These are phyloP conservation scores for Caprella mutica DNA, from an alignment of 2,888 invertebrate species.

Conservation along the genomic window DNA sequence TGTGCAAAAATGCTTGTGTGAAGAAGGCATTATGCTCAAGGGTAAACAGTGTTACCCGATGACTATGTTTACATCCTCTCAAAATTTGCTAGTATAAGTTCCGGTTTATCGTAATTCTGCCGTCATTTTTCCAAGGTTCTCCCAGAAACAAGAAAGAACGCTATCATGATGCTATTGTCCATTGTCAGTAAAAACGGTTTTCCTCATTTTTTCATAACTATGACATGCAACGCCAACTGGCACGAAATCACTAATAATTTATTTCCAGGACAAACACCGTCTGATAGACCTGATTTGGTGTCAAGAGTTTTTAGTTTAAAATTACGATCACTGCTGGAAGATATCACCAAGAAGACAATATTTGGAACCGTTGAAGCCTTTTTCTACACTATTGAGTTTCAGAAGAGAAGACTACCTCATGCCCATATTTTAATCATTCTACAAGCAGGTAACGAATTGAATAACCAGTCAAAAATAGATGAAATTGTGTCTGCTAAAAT, in stretches of 20 bases:
- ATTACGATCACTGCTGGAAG: constrained; percentile 34
- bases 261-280: constrained; percentile 35
- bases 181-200: constrained; percentile 41
- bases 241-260: constrained; percentile 37
- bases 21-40: no score
- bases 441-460: not conserved
- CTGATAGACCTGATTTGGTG: constrained; percentile 40
- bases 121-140: constrained; percentile 37
- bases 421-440: constrained; percentile 10
- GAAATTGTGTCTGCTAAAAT: constrained; percentile 33
- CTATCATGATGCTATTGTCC: constrained; percentile 41
- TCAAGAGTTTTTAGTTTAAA: constrained; percentile 39
- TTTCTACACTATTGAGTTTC: constrained; percentile 35
- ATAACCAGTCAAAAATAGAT: constrained; percentile 26
- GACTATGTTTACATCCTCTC: no score
- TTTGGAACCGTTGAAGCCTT: constrained; percentile 1
- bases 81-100: no score
- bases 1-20: no score
- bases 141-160: constrained; percentile 40
- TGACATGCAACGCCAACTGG: constrained; percentile 43
- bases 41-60: no score
- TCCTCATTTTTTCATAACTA: constrained; percentile 43
- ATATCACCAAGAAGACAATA: constrained; percentile 31
- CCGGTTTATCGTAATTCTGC: constrained; percentile 35
- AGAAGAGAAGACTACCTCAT: constrained; percentile 34